Conservation (phyloP, 2,797 vertebrate genomes). For the Taeniopygia guttata region DNA sequence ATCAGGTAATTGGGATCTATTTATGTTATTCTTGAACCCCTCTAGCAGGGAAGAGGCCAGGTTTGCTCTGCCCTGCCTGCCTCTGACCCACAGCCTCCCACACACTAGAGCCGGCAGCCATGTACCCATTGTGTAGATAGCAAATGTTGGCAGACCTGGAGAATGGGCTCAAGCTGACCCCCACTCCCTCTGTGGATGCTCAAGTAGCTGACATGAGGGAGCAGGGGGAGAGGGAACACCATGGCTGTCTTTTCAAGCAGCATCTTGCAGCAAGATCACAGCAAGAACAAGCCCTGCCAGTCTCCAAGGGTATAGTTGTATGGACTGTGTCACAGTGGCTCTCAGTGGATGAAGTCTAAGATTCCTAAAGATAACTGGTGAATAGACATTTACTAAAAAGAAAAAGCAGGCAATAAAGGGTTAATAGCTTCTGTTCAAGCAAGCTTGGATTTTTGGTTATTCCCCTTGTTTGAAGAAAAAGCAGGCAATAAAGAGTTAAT, state of each 20-base stretch:
- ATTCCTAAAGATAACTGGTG: not conserved
- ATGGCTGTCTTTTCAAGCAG: not conserved
- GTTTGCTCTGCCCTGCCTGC: not conserved
- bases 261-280: not conserved
- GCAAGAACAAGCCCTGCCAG: not conserved
- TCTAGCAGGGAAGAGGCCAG: not conserved
- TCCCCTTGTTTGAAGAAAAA: not conserved
- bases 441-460: not conserved
- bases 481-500: too few relatives aligned
- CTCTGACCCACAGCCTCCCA: not conserved
- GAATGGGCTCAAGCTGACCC: not conserved
- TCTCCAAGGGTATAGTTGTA: not conserved
- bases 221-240: not conserved
- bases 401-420: not conserved
- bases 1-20: rapidly evolving
- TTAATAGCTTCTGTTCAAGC: not conserved
- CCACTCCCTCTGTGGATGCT: not conserved
- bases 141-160: not conserved
- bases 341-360: not conserved
- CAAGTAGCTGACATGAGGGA: not conserved
- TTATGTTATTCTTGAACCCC: not conserved
- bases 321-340: rapidly evolving
- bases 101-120: rapidly evolving
- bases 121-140: not conserved
- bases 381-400: not conserved